Percentiles rank a stretch among this genome's conserved stretches.
These are phyloP conservation scores for Polydrusus pterygomalis DNA, from an alignment of 2,888 invertebrate species.

Conservation along the genomic window DNA sequence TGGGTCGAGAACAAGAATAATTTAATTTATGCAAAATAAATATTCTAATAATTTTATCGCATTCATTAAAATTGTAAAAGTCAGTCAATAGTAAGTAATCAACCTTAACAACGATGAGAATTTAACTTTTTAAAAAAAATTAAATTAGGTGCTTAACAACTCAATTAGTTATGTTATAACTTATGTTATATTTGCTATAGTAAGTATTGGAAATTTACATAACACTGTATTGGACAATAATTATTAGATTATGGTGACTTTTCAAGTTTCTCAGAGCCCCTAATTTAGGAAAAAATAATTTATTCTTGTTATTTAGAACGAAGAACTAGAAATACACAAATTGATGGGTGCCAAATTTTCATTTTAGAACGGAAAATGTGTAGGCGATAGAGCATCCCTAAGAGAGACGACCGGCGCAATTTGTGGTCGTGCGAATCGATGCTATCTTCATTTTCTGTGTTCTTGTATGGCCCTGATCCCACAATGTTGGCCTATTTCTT, in stretches of 20 bases:
- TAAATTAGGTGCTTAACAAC: not conserved
- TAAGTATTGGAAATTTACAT: no score
- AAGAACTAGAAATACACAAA: no score
- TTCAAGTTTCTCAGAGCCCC: no score
- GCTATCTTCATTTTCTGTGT: slow-evolving; percentile 42
- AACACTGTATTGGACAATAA: no score
- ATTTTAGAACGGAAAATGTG: no score
- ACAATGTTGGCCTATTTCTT: slow-evolving; percentile 44
- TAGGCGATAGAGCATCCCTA: no score
- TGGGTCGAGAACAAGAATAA: slow-evolving; percentile 12
- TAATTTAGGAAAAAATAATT: no score
- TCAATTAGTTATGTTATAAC: not conserved
- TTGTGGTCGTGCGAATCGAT: slow-evolving; percentile 10
- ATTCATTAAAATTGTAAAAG: slow-evolving; percentile 22
- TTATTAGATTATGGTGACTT: no score
- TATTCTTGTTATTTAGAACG: no score
- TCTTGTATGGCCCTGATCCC: slow-evolving; percentile 38
- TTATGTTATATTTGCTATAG: no score
- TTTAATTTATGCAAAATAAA: slow-evolving; percentile 22
- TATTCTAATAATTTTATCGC: slow-evolving; percentile 13
- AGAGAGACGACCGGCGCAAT: no score
- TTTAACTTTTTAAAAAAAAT: not conserved
- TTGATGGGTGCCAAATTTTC: no score
- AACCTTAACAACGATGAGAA: not conserved
- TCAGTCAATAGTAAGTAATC: not conserved